Evolutionary conservation across 2,888 invertebrate genomes (phyloP), one percentile per base, ranked within the genome.

Genomic region (Acleris holmiana): DNA sequence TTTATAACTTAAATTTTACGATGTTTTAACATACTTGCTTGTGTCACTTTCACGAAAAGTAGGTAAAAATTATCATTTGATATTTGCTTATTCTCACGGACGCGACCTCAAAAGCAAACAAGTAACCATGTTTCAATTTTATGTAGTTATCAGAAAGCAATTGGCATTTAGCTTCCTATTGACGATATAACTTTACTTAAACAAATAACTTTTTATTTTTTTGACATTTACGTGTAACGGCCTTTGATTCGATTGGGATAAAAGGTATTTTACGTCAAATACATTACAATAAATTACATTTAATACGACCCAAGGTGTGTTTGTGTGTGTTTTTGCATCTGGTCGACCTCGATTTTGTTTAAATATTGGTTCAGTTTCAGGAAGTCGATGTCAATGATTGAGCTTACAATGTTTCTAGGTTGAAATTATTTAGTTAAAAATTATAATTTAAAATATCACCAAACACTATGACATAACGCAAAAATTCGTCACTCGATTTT

Each of bases 161-260:
- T 59, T 35, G 50, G 3, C 48, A 57, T 63, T 51, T n/a, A 53
- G 64, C 54, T 64, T 44, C 64, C 58, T 48, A 58, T 49, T 59
- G 19, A 23, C 19, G 19, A 0, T 51, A 57, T 58, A 51, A 51
- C 46, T 47, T 53, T 23, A 54, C 13, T 35, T 25, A 19, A 29
- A 19, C 46, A n/a, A 47, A 47, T 40, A 8, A 29, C 40, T 44
- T 44, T 57, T 63, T 64, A 59, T 59, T 48, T 17, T 44, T 54
- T 53, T 64, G 64, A 44, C 58, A 64, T 64, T 64, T 63, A 48
- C 40, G 54, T 17, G 51, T 40, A 59, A 59, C 54, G 19, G n/a
- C n/a, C 35, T 53, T 47, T 35, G 58, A 19, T 50, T 17, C 21
- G 15, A 17, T 13, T 21, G 10, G n/a, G n/a, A 18, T 47, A 53